Base-by-base conservation (phyloP, 2,113 vertebrate genomes). In the Mystacornis crossleyi region DNA sequence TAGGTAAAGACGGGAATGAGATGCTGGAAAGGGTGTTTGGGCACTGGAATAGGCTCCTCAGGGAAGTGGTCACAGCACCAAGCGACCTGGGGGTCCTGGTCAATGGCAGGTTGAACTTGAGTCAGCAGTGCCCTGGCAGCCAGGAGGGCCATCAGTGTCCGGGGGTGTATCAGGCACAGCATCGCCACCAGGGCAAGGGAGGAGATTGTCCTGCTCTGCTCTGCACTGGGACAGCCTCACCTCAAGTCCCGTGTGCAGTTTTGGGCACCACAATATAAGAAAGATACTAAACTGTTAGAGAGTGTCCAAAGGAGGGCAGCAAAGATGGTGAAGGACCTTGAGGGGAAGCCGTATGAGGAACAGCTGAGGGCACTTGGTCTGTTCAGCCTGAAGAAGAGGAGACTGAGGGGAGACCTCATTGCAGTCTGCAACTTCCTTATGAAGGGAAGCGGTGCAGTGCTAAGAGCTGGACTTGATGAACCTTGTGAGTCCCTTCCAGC, bases 91-190 rank as follows among this genome's bases (percentile, higher is more conserved):
- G 31, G 8, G 10, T 45, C 40, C 31, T 65, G 40, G 29, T 45
- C 7, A 0, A 16, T 6, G 29, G 14, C 5, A 45, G 12, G 20
- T 65, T 24, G 42, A 45, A n/a, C 23, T 0, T 43, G 62, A 33
- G 31, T 12, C 64, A 45, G 42, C 42, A n/a, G 42, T 25, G 64
- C 31, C 42, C 42, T 45, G 29, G 62, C 42, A 65, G 31, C 31
- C 62, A 45, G 20, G 42, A 43, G 29, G 62, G 40, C 14, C 62
- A 33, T 0, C 7, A 2, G 0, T 45, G 62, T 45, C 62, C 29
- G 45, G 62, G 62, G 14, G 40, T 1, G 20, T 29, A 65, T 65
- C 62, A 45, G 29, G 29, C 20, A 16, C 62, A 45, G 42, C 62
- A 65, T 33, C 29, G 3, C 8, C 40, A 64, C 20, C 40, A 2